Evolutionary conservation across 2,113 vertebrate genomes (phyloP).

Genomic region (Gobiocypris rarus): DNA sequence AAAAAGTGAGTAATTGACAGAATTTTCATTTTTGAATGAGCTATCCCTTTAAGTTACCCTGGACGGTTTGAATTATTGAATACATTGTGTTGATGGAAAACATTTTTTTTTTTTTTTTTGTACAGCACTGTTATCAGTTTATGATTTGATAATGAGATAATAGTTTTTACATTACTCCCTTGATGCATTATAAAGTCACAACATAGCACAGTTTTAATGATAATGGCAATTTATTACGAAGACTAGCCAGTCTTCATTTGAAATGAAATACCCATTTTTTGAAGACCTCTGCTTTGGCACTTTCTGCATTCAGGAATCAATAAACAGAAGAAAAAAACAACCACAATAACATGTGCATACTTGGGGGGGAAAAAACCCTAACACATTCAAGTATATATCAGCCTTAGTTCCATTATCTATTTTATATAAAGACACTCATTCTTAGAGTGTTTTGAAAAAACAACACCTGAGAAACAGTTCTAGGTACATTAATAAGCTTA

Average conservation of each 20-base stretch:
- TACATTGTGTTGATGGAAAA: too few relatives aligned
- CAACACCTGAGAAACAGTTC: constrained; percentile 53
- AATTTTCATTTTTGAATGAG: neutral
- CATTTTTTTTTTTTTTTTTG: too few relatives aligned
- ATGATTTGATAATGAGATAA: neutral
- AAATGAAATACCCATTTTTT: constrained; percentile 33
- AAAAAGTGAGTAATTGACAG: too few relatives aligned
- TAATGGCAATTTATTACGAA: constrained; percentile 45
- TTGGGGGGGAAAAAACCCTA: neutral
- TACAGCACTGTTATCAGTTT: neutral
- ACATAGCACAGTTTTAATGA: constrained; percentile 12
- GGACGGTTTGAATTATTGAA: too few relatives aligned
- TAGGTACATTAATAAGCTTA: constrained; percentile 42
- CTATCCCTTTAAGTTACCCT: too few relatives aligned
- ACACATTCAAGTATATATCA: constrained; percentile 48
- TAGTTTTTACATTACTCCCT: neutral
- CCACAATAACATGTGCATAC: constrained; percentile 29
- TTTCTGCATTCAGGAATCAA: constrained; percentile 26
- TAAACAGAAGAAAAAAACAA: constrained; percentile 16
- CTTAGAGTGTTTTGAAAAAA: constrained; percentile 45
- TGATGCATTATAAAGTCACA: constrained; percentile 16
- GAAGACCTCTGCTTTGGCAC: constrained; percentile 46
- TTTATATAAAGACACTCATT: constrained; percentile 38
- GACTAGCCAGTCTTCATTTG: constrained; percentile 41
- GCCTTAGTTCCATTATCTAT: constrained; percentile 29